Evolutionary conservation across 2,113 vertebrate genomes (phyloP).

Genomic region (Serilophus lunatus): DNA sequence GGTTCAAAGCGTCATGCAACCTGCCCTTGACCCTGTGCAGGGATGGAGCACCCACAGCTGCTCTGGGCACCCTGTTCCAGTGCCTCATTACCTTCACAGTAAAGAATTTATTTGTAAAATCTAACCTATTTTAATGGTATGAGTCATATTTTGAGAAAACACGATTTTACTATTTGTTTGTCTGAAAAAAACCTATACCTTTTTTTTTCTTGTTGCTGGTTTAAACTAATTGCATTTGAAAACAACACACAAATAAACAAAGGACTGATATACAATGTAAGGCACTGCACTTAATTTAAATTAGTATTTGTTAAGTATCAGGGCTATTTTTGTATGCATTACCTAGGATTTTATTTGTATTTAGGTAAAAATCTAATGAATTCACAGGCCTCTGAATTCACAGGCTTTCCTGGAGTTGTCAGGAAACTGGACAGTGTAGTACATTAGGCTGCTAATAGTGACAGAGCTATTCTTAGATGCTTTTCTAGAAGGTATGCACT

Average conservation of each 20-base stretch:
- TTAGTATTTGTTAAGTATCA: not conserved
- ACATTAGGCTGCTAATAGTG: not conserved
- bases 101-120: not conserved
- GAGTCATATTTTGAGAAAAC: not conserved
- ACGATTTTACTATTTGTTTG: not conserved
- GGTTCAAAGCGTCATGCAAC: not conserved
- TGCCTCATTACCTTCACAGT: not conserved
- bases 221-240: not conserved
- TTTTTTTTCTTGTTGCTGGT: not conserved
- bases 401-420: not conserved
- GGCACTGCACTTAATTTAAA: not conserved
- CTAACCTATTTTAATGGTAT: not conserved
- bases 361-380: not conserved
- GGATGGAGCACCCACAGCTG: not conserved
- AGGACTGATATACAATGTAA: not conserved
- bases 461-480: not conserved
- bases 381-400: not conserved
- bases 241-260: not conserved
- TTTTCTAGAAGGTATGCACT: not conserved
- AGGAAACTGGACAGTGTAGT: not conserved
- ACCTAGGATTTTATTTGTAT: not conserved
- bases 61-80: not conserved
- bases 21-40: not conserved
- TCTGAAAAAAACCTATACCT: not conserved
- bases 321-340: not conserved